Base-by-base conservation (phyloP, 2,797 vertebrate genomes). In the Alca torda region DNA sequence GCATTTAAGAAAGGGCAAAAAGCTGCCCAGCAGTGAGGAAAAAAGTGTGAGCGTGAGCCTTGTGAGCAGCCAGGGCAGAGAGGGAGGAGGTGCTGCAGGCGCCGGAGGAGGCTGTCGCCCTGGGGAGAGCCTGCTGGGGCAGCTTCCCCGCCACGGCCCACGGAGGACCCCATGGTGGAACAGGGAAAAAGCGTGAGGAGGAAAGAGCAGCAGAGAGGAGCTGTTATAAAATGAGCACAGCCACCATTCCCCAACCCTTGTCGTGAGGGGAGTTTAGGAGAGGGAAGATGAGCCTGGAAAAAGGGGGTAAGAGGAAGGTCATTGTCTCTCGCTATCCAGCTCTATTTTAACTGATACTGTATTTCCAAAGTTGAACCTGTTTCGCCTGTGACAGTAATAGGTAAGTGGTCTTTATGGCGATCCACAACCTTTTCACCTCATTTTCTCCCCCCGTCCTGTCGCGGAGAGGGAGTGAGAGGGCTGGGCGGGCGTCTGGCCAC, bases 141-240 rank as follows among this genome's bases (percentile, higher is more conserved):
- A 31, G 39, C 28, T 28, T 1, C 33, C 10, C 15, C 3, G 4
- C 57, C 1, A 0, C 35, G 50, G 43, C 11, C 26, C 1, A 0
- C 2, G 21, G 25, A 17, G 21, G 11, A 8, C 11, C 10, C 51
- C 31, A 11, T 7, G 43, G 59, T 1, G 0, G 60, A 33, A 15
- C 31, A 13, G 24, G 39, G 19, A 13, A 31, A 18, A 74, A 2
- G 16, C 1, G 16, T 30, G 77, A 60, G 46, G 51, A n/a, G 14
- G 20, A 37, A 54, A 48, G 46, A 23, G 46, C 21, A 48, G 46
- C 46, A 48, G 46, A 24, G 25, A 57, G 43, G 57, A 64, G 33
- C 15, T 28, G 14, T 33, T 43, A 16, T 17, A 63, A 63, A 50
- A 43, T 14, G 13, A 21, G 7, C 0, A 1, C 3, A 31, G 11